A percentile compares a stretch with the other conserved stretches of the same genome.
These are phyloP conservation scores for Luscinia luscinia DNA, from an alignment of 2,797 vertebrate species.

Conservation along the genomic window DNA sequence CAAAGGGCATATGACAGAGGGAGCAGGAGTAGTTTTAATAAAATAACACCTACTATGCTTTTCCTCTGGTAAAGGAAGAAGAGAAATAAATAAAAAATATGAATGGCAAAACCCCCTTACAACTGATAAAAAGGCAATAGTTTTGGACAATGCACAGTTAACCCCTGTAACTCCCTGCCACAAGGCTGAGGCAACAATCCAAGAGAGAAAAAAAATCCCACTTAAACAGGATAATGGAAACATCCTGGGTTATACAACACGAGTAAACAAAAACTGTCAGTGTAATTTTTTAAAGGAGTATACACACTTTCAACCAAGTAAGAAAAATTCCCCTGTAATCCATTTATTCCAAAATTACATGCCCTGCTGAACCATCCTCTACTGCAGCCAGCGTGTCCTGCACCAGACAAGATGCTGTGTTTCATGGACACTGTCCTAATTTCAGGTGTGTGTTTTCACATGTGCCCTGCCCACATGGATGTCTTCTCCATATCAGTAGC, in stretches of 20 bases:
- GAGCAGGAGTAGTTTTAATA: not conserved
- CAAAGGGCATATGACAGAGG: not conserved
- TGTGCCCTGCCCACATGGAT: not conserved
- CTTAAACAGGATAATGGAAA: constrained; percentile 33
- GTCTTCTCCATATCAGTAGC: constrained; percentile 35
- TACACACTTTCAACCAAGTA: not conserved
- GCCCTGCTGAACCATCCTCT: not conserved
- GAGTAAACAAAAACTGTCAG: not conserved
- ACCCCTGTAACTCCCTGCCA: not conserved
- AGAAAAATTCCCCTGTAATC: not conserved
- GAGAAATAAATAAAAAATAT: not conserved
- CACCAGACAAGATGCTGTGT: not conserved
- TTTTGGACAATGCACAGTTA: not conserved
- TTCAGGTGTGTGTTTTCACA: not conserved
- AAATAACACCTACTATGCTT: not conserved
- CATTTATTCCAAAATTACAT: not conserved
- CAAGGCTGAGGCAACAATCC: not conserved
- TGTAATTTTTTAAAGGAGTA: constrained; percentile 19
- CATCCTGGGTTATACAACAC: not conserved
- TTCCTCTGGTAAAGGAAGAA: not conserved
- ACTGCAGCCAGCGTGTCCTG: not conserved
- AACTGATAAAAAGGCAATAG: not conserved
- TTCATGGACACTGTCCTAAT: not conserved
- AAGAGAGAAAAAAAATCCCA: not conserved
- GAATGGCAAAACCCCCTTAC: not conserved